Conservation (phyloP, 2,888 invertebrate species). For the Drymonia ruficornis region DNA sequence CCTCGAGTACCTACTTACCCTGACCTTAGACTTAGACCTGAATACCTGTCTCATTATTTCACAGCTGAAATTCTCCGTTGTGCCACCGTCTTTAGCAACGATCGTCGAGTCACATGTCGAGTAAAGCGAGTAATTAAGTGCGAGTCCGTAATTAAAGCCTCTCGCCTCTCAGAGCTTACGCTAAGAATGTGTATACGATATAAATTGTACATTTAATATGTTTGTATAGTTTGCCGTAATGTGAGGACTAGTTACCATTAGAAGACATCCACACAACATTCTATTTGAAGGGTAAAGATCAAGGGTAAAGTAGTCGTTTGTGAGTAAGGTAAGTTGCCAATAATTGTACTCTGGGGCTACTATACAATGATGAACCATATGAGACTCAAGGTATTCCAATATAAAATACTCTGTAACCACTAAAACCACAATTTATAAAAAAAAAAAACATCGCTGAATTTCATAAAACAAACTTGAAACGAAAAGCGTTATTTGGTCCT, state of each 20-base stretch:
- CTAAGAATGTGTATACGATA: conserved; percentile 15
- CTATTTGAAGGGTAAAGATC: too few relatives aligned
- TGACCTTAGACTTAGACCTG: neutral
- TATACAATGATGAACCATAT: too few relatives aligned
- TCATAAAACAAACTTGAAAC: neutral
- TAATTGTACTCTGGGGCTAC: too few relatives aligned
- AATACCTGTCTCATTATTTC: neutral
- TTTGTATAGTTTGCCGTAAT: too few relatives aligned
- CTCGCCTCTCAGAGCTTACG: conserved; percentile 15
- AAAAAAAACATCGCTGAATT: neutral
- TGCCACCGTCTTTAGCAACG: neutral
- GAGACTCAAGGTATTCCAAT: too few relatives aligned
- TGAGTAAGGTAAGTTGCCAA: too few relatives aligned
- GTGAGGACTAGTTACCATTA: too few relatives aligned
- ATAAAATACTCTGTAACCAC: neutral
- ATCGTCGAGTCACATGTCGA: conserved; percentile 20
- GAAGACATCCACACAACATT: too few relatives aligned
- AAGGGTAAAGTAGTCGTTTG: too few relatives aligned
- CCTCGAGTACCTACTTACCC: neutral
- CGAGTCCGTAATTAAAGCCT: conserved; percentile 40
- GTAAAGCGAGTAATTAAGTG: conserved; percentile 41
- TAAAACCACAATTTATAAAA: too few relatives aligned
- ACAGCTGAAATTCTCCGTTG: neutral
- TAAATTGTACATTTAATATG: neutral
- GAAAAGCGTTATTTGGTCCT: conserved; percentile 1